These are phyloP conservation scores for Lobophora halterata DNA, from an alignment of 2,888 invertebrate species.

Conservation along the genomic window DNA sequence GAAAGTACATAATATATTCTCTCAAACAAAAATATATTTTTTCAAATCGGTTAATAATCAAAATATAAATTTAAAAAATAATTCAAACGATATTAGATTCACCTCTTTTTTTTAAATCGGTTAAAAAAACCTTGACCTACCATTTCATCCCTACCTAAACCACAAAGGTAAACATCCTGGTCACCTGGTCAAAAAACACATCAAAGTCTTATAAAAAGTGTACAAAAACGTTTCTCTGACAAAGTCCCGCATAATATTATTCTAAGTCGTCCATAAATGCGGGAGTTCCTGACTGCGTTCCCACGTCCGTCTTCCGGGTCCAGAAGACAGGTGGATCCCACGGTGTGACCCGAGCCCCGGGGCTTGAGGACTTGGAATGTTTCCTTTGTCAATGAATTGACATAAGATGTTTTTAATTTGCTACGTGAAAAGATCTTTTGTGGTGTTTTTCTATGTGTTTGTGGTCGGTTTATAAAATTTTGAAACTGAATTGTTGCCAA, in stretches of 20 bases:
- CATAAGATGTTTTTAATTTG: constrained; percentile 15
- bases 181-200: constrained; percentile 1
- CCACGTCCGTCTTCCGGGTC: constrained; percentile 36
- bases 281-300: constrained; percentile 10
- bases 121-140: too few species aligned
- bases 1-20: too few species aligned
- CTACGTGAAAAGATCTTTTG: constrained; percentile 10
- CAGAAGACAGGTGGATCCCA: constrained; percentile 20
- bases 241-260: constrained; percentile 9
- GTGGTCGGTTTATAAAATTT: constrained; percentile 5
- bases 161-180: neutral
- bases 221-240: neutral
- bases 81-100: neutral
- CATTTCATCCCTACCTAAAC: too few species aligned
- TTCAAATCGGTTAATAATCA: too few species aligned
- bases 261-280: too few species aligned
- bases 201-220: constrained; percentile 2
- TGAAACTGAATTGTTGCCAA: too few species aligned
- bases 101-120: too few species aligned
- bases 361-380: constrained; percentile 1
- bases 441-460: constrained; percentile 3
- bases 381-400: constrained; percentile 13
- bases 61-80: neutral
- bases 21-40: too few species aligned
- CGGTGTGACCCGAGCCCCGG: constrained; percentile 7